phyloP scores from a whole-genome alignment of 2,113 vertebrate species.

The Picathartes gymnocephalus region DNA sequence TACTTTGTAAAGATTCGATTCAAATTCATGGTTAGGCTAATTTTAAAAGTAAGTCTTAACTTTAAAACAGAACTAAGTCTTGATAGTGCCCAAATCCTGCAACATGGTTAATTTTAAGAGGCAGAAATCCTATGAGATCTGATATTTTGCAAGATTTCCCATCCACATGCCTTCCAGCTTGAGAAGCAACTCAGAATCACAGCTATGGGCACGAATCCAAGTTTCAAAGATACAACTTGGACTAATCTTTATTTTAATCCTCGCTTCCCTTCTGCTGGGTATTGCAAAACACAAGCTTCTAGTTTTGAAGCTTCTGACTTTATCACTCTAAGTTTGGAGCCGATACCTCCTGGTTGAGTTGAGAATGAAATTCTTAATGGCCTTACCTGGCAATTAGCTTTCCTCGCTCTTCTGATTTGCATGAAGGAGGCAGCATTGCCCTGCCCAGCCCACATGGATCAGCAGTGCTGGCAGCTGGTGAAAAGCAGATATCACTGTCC shows the following conservation, averaged over 20 bases:
- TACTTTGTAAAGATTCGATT: not conserved
- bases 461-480: not conserved
- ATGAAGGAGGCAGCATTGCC: not conserved
- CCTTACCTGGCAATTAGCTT: not conserved
- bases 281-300: not conserved
- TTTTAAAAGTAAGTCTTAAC: not conserved
- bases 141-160: slow-evolving; percentile 26
- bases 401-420: not conserved
- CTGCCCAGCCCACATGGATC: not conserved
- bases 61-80: not conserved
- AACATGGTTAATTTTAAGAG: not conserved
- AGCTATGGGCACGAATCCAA: not conserved
- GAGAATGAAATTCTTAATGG: not conserved
- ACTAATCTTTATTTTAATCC: slow-evolving; percentile 13
- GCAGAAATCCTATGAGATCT: not conserved
- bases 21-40: not conserved
- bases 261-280: not conserved
- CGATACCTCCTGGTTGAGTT: not conserved
- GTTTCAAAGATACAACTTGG: not conserved
- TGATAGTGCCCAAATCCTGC: not conserved
- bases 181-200: slow-evolving; percentile 6
- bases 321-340: not conserved
- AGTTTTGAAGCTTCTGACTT: not conserved
- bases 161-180: slow-evolving; percentile 3
- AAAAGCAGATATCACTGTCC: not conserved